Evolutionary conservation across 2,113 vertebrate species (phyloP).

Genomic region (Bungarus multicinctus): DNA sequence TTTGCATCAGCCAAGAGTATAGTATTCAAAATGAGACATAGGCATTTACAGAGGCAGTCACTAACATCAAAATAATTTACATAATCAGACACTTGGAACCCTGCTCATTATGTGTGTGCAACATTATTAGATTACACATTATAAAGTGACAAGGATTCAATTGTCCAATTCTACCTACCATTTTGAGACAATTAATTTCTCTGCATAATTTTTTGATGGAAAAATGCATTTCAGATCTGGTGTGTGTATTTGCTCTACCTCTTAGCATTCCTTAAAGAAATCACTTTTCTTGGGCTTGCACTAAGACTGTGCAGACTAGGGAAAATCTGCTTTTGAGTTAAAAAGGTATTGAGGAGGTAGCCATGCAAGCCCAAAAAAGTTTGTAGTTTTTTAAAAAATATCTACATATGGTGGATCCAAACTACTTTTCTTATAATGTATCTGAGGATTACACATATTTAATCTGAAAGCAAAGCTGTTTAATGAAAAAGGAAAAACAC

Average conservation of each 20-base stretch:
- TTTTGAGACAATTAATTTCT: neutral
- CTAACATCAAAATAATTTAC: neutral
- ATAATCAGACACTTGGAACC: neutral
- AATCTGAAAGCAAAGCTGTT: neutral
- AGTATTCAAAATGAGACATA: neutral
- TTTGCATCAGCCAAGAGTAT: neutral
- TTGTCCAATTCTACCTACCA: neutral
- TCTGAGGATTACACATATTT: neutral
- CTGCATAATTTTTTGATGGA: neutral
- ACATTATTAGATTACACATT: neutral
- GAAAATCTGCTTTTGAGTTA: neutral
- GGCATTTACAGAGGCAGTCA: neutral
- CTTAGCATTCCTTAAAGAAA: neutral
- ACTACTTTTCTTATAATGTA: neutral
- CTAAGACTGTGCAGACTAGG: neutral
- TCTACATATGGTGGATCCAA: neutral
- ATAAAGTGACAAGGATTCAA: neutral
- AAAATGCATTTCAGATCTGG: neutral
- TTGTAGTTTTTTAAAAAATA: neutral
- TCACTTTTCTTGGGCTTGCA: neutral
- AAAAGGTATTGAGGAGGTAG: neutral
- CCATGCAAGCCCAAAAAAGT: neutral
- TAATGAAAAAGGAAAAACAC: neutral
- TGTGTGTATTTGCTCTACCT: neutral
- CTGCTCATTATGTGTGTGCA: neutral